Evolutionary conservation across 2,113 vertebrate species (phyloP).

Genomic region (Bostrychus sinensis): DNA sequence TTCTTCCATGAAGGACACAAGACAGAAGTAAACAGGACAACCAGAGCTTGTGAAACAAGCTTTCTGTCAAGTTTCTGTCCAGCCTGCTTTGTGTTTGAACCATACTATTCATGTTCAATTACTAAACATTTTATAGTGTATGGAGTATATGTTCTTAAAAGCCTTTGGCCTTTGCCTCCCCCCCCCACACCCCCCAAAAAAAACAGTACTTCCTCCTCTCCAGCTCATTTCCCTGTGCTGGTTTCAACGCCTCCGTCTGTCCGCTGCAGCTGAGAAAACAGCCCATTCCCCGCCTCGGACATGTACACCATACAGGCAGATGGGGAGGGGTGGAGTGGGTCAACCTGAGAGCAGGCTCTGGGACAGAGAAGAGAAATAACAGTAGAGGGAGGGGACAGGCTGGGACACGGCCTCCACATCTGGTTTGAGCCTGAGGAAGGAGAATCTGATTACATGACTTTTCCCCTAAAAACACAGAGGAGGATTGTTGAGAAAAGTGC

Average conservation of each 20-base stretch:
- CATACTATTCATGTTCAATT: too few species aligned
- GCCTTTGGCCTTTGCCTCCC: too few species aligned
- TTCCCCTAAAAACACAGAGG: slow-evolving; percentile 62
- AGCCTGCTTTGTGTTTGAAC: too few species aligned
- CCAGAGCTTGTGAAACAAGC: too few species aligned
- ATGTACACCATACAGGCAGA: slow-evolving; percentile 65
- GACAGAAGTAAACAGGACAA: too few species aligned
- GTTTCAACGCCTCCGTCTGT: slow-evolving; percentile 35
- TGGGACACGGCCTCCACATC: slow-evolving; percentile 54
- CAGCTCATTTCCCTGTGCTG: slow-evolving; percentile 31
- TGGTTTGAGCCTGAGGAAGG: slow-evolving; percentile 66
- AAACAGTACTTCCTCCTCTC: slow-evolving; percentile 33
- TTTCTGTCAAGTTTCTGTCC: too few species aligned
- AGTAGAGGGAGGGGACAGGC: background rate
- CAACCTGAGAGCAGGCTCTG: slow-evolving; percentile 15
- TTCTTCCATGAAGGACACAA: too few species aligned
- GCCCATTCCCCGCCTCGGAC: slow-evolving; percentile 70
- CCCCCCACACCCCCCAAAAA: slow-evolving; percentile 34
- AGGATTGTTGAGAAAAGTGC: slow-evolving; percentile 56
- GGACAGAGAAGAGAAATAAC: slow-evolving; percentile 22
- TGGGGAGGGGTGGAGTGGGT: slow-evolving; percentile 27
- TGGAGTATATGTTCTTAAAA: too few species aligned
- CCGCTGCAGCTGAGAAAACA: slow-evolving; percentile 79
- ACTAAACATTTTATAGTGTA: background rate
- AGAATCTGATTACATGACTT: slow-evolving; percentile 62